A percentile compares a stretch with the other conserved stretches of the same genome.
Conservation (phyloP, 1,140 invertebrate genomes). For the Drosophila prosaltans region DNA sequence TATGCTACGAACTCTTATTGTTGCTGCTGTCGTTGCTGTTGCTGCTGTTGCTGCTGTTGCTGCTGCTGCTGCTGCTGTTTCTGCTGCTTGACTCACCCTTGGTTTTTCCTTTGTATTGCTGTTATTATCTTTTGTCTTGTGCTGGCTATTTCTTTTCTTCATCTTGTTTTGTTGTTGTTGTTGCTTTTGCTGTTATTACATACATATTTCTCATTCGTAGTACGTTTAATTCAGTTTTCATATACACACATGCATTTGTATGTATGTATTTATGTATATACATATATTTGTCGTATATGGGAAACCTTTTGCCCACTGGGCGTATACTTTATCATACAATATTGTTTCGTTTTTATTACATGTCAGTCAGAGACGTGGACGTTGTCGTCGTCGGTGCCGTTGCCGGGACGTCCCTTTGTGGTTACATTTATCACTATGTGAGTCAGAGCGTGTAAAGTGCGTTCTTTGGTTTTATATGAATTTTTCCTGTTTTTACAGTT, state of each 20-base stretch:
- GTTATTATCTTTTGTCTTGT: conserved; percentile 76
- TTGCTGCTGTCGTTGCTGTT: conserved; percentile 36
- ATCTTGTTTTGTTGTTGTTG: conserved; percentile 44
- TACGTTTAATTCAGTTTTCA: conserved; percentile 82
- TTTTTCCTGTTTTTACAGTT: conserved; percentile 67
- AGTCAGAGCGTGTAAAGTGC: conserved; percentile 74
- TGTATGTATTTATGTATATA: neutral
- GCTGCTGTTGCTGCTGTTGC: conserved; percentile 34
- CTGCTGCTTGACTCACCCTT: conserved; percentile 41
- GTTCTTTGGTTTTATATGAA: conserved; percentile 80
- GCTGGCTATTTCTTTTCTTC: conserved; percentile 72
- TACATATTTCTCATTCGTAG: conserved; percentile 70
- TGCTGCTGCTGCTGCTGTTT: conserved; percentile 31
- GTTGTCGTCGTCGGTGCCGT: conserved; percentile 23
- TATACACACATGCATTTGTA: conserved; percentile 58
- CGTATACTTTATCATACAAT: conserved; percentile 81
- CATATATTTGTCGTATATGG: neutral
- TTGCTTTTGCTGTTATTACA: conserved; percentile 56
- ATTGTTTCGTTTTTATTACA: conserved; percentile 81
- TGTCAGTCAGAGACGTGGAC: conserved; percentile 76
- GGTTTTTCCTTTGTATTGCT: conserved; percentile 49
- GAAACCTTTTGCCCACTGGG: conserved; percentile 71
- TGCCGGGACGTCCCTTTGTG: conserved; percentile 23
- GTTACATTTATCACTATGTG: conserved; percentile 45
- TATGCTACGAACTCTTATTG: conserved; percentile 70